These are phyloP conservation scores for Takifugu ocellatus DNA, from an alignment of 2,797 vertebrate genomes.

Conservation along the genomic window DNA sequence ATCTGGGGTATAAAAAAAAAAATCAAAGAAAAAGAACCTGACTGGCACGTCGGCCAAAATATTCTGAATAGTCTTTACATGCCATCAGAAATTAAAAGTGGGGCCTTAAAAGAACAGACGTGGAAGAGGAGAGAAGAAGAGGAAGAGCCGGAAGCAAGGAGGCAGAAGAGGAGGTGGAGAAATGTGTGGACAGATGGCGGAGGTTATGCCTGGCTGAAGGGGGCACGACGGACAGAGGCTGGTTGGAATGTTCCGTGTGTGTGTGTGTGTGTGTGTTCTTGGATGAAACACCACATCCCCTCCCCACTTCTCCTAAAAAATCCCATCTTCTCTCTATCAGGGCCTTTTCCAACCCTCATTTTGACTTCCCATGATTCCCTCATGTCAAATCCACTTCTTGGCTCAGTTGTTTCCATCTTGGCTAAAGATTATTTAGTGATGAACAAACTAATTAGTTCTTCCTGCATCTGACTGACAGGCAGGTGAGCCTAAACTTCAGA, in stretches of 20 bases:
- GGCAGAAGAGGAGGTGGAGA: conserved; percentile 22
- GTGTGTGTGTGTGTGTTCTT: conserved; percentile 18
- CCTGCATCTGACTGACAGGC: conserved; percentile 58
- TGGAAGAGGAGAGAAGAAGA: conserved; percentile 3
- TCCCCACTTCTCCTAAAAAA: conserved; percentile 35
- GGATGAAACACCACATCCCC: conserved; percentile 21
- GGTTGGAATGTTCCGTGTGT: conserved; percentile 22
- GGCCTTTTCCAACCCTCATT: background rate
- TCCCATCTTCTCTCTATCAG: conserved; percentile 9
- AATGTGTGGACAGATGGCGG: conserved; percentile 63
- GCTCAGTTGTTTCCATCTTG: conserved; percentile 11
- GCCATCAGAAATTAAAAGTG: conserved; percentile 31
- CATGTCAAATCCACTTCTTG: conserved; percentile 7
- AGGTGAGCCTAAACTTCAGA: conserved; percentile 49
- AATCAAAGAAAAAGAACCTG: no score
- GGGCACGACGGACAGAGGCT: conserved; percentile 49
- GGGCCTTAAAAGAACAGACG: conserved; percentile 16
- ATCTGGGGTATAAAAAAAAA: no score
- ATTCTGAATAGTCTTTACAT: conserved; percentile 16
- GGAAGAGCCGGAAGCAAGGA: conserved; percentile 17
- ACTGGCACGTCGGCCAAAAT: background rate
- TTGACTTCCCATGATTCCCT: conserved; percentile 18
- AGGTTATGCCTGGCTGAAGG: conserved; percentile 72
- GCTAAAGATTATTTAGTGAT: conserved; percentile 39
- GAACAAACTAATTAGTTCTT: conserved; percentile 55